These are phyloP conservation scores for Ophraella communa DNA, from an alignment of 2,888 invertebrate genomes.

Conservation along the genomic window DNA sequence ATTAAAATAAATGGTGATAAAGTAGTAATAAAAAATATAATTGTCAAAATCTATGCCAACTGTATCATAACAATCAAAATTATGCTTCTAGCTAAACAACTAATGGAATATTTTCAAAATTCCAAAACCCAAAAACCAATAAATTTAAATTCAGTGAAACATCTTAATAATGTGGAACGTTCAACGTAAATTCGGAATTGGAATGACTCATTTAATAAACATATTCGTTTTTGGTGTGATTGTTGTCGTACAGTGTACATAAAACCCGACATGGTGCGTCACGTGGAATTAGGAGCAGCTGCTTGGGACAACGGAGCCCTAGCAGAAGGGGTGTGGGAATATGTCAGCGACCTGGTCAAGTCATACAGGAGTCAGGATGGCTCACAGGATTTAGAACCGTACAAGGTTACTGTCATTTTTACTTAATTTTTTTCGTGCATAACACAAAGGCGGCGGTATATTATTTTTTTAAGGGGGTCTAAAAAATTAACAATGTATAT, in stretches of 20 bases:
- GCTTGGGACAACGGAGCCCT: slow-evolving; percentile 63
- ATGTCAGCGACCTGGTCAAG: slow-evolving; percentile 70
- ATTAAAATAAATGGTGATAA: too few species aligned
- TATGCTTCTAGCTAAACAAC: too few species aligned
- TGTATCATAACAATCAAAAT: too few species aligned
- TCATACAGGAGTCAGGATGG: slow-evolving; percentile 58
- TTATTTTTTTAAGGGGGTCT: background rate
- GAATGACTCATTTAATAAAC: slow-evolving; percentile 4
- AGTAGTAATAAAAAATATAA: too few species aligned
- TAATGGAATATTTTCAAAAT: too few species aligned
- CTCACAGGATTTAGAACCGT: slow-evolving; percentile 37
- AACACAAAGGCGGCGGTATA: background rate
- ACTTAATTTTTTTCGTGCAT: too few species aligned
- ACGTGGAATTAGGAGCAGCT: slow-evolving; percentile 62
- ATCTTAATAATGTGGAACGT: too few species aligned
- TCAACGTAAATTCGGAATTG: background rate
- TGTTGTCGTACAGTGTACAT: slow-evolving; percentile 8
- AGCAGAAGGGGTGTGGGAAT: slow-evolving; percentile 71
- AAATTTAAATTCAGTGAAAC: too few species aligned
- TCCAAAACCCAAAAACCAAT: too few species aligned
- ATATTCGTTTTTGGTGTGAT: background rate
- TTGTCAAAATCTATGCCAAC: too few species aligned
- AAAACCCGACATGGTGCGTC: slow-evolving; percentile 51
- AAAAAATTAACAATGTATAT: background rate
- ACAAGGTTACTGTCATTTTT: slow-evolving; percentile 30